Evolutionary conservation across 1,140 invertebrate genomes (phyloP).

Genomic region (Heliothis subflexa): DNA sequence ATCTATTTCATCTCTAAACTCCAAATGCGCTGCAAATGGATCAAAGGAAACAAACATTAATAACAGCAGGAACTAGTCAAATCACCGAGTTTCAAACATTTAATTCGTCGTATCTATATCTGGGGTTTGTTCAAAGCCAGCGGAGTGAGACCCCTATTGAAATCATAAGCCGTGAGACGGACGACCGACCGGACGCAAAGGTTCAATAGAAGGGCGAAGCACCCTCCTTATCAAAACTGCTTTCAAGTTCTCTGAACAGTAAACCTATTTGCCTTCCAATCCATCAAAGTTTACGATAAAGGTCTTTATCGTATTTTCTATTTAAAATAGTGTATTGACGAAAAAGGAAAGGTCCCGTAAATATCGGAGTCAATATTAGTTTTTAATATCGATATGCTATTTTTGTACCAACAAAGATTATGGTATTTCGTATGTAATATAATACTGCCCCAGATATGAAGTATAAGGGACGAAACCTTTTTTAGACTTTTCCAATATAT

Average conservation of each 20-base stretch:
- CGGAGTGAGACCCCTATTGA: constrained; percentile 45
- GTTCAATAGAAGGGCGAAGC: constrained; percentile 49
- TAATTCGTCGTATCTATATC: constrained; percentile 43
- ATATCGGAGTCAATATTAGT: constrained; percentile 38
- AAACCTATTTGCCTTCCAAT: constrained; percentile 54
- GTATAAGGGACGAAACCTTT: constrained; percentile 29
- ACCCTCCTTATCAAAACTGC: constrained; percentile 53
- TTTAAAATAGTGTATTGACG: constrained; percentile 45
- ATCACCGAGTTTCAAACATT: constrained; percentile 39
- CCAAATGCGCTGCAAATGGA: constrained; percentile 8
- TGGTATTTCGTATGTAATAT: constrained; percentile 27
- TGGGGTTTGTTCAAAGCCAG: constrained; percentile 45
- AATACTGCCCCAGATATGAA: neutral
- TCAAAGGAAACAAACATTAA: constrained; percentile 39
- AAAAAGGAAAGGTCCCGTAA: constrained; percentile 33
- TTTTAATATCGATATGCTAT: constrained; percentile 48
- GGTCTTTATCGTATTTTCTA: constrained; percentile 41
- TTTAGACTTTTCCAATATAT: constrained; percentile 27
- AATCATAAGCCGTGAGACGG: constrained; percentile 48
- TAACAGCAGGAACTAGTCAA: constrained; percentile 33
- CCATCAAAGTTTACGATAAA: constrained; percentile 52
- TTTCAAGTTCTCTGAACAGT: constrained; percentile 54
- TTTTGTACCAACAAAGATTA: constrained; percentile 42
- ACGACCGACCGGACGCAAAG: constrained; percentile 44
- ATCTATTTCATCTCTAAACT: constrained; percentile 14